Evolutionary conservation across 1,140 invertebrate species (phyloP).

Genomic region (Procambarus virginalis): DNA sequence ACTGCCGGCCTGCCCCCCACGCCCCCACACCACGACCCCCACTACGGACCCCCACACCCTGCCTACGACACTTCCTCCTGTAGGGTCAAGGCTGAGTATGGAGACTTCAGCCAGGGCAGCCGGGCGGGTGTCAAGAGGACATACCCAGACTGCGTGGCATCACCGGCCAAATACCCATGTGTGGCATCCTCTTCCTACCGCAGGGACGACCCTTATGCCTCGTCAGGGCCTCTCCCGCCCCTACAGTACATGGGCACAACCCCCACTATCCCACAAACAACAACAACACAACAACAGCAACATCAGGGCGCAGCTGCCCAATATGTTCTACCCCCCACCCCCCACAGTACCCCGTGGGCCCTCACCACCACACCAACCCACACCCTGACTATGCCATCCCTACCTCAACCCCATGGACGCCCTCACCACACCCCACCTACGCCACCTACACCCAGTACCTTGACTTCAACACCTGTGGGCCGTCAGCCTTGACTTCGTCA

Average conservation of each 20-base stretch:
- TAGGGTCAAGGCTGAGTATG: constrained; percentile 14
- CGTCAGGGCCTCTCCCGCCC: constrained; percentile 15
- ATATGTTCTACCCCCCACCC: constrained; percentile 48
- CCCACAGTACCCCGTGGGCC: constrained; percentile 37
- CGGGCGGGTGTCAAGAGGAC: constrained; percentile 28
- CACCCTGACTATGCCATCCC: not conserved
- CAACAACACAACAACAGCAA: constrained; percentile 21
- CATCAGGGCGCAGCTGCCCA: not conserved
- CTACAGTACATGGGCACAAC: constrained; percentile 49
- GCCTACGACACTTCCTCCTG: constrained; percentile 17
- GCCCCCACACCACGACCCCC: constrained; percentile 35
- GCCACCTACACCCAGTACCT: constrained; percentile 6
- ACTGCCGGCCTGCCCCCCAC: not conserved
- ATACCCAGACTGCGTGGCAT: constrained; percentile 23
- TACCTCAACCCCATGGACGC: not conserved
- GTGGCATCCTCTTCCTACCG: constrained; percentile 22
- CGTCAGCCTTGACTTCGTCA: not conserved
- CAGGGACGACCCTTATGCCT: not conserved
- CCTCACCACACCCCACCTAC: not conserved
- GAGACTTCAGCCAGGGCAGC: not conserved
- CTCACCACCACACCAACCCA: not conserved
- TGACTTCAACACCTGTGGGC: constrained; percentile 14
- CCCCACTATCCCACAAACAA: not conserved
- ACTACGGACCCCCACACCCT: not conserved
- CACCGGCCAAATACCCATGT: constrained; percentile 41